These are phyloP conservation scores for Chesias legatella DNA, from an alignment of 2,888 invertebrate genomes.

Conservation along the genomic window DNA sequence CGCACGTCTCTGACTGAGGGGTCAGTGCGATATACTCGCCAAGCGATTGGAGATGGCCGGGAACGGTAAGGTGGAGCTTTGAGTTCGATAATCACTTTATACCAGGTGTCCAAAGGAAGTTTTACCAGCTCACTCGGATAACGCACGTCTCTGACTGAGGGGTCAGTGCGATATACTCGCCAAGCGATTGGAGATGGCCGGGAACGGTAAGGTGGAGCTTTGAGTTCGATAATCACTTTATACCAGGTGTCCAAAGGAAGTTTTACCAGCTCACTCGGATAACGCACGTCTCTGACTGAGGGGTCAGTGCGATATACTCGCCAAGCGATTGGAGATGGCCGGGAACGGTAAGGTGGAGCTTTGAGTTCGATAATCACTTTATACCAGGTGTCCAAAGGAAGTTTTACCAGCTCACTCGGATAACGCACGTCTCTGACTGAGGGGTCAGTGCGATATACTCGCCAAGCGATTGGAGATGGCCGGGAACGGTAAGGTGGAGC, in stretches of 20 bases:
- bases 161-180: constrained; percentile 69
- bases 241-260: too few relatives aligned
- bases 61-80: constrained; percentile 41
- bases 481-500: constrained; percentile 56
- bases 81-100: too few relatives aligned
- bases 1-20: too few relatives aligned
- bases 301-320: constrained; percentile 66
- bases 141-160: too few relatives aligned
- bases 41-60: constrained; percentile 64
- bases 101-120: too few relatives aligned
- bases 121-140: neutral
- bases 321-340: constrained; percentile 63
- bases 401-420: neutral
- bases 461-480: constrained; percentile 65
- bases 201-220: constrained; percentile 43
- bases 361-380: too few relatives aligned
- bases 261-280: neutral
- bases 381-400: too few relatives aligned
- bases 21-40: constrained; percentile 67
- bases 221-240: too few relatives aligned
- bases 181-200: constrained; percentile 62
- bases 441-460: constrained; percentile 67
- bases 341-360: constrained; percentile 46
- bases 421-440: too few relatives aligned
- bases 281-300: too few relatives aligned